A percentile compares a stretch with the other conserved stretches of the same genome.
Evolutionary conservation across 2,797 vertebrate species (phyloP).

Genomic region (Anisognathus igniventris): DNA sequence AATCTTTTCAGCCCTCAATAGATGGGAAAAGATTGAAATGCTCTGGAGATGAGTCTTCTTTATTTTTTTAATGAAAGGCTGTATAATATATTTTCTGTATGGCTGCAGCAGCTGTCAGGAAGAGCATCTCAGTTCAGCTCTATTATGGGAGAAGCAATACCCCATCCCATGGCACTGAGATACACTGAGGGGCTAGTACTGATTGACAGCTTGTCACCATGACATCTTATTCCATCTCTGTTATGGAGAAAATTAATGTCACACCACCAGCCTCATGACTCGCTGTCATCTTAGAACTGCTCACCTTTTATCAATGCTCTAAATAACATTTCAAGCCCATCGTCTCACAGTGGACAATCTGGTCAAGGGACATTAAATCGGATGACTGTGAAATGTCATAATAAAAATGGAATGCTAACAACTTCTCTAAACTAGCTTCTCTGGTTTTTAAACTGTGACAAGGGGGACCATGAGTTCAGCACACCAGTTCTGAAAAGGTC

Average conservation of each 20-base stretch:
- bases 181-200: slow-evolving; percentile 81
- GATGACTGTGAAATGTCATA: slow-evolving; percentile 91
- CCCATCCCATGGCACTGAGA: slow-evolving; percentile 78
- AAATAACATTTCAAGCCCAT: slow-evolving; percentile 94
- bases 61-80: slow-evolving; percentile 93
- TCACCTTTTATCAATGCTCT: slow-evolving; percentile 98
- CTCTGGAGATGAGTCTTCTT: slow-evolving; percentile 88
- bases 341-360: slow-evolving; percentile 87
- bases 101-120: slow-evolving; percentile 82
- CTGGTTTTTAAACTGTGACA: slow-evolving; percentile 86
- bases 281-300: slow-evolving; percentile 91
- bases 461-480: slow-evolving; percentile 84
- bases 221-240: slow-evolving; percentile 97
- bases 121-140: slow-evolving; percentile 82
- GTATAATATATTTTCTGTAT: slow-evolving; percentile 89
- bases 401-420: slow-evolving; percentile 91
- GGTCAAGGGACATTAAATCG: slow-evolving; percentile 92
- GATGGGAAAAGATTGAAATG: slow-evolving; percentile 86
- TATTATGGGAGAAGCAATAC: slow-evolving; percentile 84
- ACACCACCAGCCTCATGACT: slow-evolving; percentile 90
- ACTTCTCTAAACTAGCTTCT: slow-evolving; percentile 84
- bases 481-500: slow-evolving; percentile 92
- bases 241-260: slow-evolving; percentile 91
- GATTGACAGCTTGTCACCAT: slow-evolving; percentile 98
- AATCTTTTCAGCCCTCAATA: slow-evolving; percentile 84